A percentile compares a stretch with the other conserved stretches of the same genome.
phyloP scores from a whole-genome alignment of 2,797 vertebrate species.

The Anisognathus igniventris region DNA sequence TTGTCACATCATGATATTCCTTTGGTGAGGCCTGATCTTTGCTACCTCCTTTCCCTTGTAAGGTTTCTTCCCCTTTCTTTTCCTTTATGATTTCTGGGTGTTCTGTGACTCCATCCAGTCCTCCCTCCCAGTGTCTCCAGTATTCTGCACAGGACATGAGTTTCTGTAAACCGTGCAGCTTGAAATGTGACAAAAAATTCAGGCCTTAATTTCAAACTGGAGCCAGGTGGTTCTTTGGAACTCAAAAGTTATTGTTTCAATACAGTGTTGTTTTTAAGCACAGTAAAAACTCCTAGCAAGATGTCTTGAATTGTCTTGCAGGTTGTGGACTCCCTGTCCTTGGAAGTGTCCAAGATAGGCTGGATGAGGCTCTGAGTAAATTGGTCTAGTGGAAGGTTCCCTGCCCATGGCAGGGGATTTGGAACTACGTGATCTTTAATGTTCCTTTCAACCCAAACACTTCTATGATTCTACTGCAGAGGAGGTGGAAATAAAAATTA shows the following conservation, averaged over 20 bases:
- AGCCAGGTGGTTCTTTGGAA: background rate
- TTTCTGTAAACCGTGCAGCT: background rate
- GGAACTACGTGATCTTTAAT: background rate
- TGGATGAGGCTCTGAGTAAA: background rate
- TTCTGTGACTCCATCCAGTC: background rate
- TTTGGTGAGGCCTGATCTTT: background rate
- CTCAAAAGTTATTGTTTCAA: background rate
- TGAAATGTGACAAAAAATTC: background rate
- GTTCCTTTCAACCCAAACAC: background rate
- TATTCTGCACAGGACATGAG: background rate
- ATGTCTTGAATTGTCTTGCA: background rate
- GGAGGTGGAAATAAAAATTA: background rate
- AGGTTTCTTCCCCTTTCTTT: background rate
- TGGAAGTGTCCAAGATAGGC: background rate
- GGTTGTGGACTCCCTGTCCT: background rate
- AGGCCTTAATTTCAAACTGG: background rate
- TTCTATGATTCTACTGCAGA: background rate
- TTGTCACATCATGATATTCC: background rate
- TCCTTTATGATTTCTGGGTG: background rate
- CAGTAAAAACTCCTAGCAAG: background rate
- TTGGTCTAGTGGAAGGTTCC: background rate
- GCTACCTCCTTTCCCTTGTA: background rate
- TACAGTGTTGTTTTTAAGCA: background rate
- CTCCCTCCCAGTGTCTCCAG: accelerated
- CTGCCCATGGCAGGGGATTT: background rate